These are phyloP conservation scores for Macrophya annulata DNA, from an alignment of 2,888 invertebrate genomes.

Conservation along the genomic window DNA sequence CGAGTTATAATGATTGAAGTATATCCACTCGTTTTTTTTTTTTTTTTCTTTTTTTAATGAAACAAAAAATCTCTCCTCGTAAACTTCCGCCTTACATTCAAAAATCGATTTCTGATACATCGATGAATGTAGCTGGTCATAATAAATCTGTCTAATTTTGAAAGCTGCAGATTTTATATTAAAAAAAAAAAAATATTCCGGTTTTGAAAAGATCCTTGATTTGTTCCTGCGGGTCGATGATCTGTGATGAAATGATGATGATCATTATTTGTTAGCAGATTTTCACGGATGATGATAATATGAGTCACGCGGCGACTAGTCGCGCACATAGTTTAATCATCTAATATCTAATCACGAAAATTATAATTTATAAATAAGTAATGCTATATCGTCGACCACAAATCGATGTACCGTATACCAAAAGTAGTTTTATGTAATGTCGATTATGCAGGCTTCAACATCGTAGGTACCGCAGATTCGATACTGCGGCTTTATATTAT, in stretches of 20 bases:
- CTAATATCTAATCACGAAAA: slow-evolving; percentile 28
- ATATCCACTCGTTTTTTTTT: not conserved
- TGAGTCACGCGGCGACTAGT: not conserved
- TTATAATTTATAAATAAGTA: slow-evolving; percentile 20
- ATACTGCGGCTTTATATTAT: slow-evolving; percentile 18
- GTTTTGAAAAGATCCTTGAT: not conserved
- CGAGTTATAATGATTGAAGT: not conserved
- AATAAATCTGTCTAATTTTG: no score
- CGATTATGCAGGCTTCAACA: not conserved
- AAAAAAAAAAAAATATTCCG: not conserved
- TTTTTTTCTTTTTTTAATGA: not conserved
- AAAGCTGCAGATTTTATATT: not conserved
- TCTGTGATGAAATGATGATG: slow-evolving; percentile 36
- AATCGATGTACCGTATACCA: slow-evolving; percentile 17
- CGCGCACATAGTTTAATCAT: not conserved
- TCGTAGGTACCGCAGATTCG: slow-evolving; percentile 26
- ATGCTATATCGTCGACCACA: not conserved
- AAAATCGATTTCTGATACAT: no score
- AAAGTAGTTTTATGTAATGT: slow-evolving; percentile 3
- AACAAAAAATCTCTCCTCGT: not conserved
- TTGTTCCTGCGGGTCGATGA: slow-evolving; percentile 21
- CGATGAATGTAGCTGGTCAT: no score
- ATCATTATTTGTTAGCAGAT: not conserved
- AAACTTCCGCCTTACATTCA: not conserved
- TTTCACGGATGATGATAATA: slow-evolving; percentile 7